phyloP scores from a whole-genome alignment of 2,113 vertebrate species.

The Osmerus eperlanus region DNA sequence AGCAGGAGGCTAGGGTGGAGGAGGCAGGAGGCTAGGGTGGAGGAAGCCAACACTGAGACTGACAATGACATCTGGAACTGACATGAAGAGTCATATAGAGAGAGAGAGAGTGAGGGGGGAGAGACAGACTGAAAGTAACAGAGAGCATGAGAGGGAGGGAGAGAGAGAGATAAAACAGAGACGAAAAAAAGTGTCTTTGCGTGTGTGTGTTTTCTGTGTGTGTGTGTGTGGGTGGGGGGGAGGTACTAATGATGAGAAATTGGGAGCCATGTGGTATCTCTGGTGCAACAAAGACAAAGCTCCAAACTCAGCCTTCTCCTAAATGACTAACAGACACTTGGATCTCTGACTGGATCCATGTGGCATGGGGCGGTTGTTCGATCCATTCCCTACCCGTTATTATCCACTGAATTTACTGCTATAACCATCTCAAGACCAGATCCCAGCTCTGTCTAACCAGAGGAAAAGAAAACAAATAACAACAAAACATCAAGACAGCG shows the following conservation, averaged over 20 bases:
- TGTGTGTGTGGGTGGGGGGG: no score
- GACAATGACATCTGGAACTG: constrained; percentile 28
- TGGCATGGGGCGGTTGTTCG: neutral
- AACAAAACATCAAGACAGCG: neutral
- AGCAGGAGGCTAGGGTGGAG: neutral
- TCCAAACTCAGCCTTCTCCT: neutral
- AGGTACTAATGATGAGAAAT: constrained; percentile 18
- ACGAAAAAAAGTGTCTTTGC: no score
- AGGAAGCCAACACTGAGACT: constrained; percentile 10
- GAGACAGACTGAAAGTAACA: no score
- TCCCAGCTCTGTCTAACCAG: neutral
- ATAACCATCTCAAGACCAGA: neutral
- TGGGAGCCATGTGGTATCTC: constrained; percentile 12
- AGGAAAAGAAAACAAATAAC: neutral
- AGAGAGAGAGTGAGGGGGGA: constrained; percentile 10
- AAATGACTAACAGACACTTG: neutral
- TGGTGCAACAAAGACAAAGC: neutral
- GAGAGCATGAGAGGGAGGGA: neutral
- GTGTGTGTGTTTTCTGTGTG: no score
- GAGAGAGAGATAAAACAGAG: neutral
- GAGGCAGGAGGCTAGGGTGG: neutral
- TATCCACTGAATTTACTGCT: neutral
- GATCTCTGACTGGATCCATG: neutral
- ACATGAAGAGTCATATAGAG: constrained; percentile 3
- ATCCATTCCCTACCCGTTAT: neutral